A percentile compares a stretch with the other conserved stretches of the same genome.
Conservation (phyloP, 1,140 invertebrate genomes). For the Zophobas atratus region DNA sequence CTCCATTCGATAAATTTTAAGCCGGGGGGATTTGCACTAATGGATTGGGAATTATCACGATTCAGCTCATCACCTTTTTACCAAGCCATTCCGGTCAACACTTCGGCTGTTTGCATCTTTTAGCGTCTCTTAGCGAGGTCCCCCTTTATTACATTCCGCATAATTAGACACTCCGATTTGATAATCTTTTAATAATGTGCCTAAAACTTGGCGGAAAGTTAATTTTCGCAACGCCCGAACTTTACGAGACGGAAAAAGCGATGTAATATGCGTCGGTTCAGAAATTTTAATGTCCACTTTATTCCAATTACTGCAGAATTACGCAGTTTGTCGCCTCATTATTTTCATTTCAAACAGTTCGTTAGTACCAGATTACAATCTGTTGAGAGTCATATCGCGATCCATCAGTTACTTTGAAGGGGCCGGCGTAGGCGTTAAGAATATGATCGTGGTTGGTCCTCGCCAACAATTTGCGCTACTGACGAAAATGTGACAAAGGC, state of each 20-base stretch:
- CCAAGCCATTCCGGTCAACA: constrained; percentile 16
- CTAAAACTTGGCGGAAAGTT: neutral
- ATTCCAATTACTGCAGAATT: too few relatives aligned
- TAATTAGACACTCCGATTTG: constrained; percentile 19
- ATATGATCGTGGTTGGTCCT: too few relatives aligned
- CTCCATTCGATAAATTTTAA: constrained; percentile 30
- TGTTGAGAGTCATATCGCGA: too few relatives aligned
- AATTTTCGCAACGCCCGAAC: neutral
- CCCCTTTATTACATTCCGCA: constrained; percentile 20
- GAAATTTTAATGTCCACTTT: too few relatives aligned
- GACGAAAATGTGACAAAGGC: neutral
- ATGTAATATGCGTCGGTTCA: too few relatives aligned
- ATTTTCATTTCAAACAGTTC: too few relatives aligned
- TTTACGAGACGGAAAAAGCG: neutral
- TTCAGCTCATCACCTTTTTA: constrained; percentile 35
- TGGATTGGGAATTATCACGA: constrained; percentile 33
- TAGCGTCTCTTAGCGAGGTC: neutral
- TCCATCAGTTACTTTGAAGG: too few relatives aligned
- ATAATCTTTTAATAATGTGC: constrained; percentile 15
- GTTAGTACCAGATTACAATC: too few relatives aligned
- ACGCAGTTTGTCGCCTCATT: too few relatives aligned
- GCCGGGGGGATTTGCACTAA: constrained; percentile 28
- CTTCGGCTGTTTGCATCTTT: constrained; percentile 32
- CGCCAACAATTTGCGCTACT: neutral
- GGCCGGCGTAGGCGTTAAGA: too few relatives aligned